Conservation (phyloP, 1,140 invertebrate genomes). For the Manduca sexta region DNA sequence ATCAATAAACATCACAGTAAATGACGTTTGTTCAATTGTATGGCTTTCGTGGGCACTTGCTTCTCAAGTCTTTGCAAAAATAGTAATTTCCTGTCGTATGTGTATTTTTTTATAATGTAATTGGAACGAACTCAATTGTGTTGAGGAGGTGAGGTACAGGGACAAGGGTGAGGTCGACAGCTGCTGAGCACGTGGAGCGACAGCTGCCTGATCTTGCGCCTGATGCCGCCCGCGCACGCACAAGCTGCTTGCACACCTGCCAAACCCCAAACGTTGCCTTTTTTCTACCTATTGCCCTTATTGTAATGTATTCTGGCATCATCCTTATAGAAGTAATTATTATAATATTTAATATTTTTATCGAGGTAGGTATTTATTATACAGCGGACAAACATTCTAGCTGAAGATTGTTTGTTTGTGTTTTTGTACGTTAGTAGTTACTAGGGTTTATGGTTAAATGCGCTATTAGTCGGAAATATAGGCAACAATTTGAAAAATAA, state of each 20-base stretch:
- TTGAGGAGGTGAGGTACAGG: constrained; percentile 15
- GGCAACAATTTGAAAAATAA: too few species aligned
- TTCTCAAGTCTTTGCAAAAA: not conserved
- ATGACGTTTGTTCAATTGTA: too few species aligned
- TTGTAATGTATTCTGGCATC: constrained; percentile 32
- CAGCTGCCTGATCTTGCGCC: constrained; percentile 36
- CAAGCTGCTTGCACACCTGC: constrained; percentile 62
- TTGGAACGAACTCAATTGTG: not conserved
- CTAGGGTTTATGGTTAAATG: too few species aligned
- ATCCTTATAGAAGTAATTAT: constrained; percentile 2
- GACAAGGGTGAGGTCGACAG: constrained; percentile 46
- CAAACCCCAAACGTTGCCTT: constrained; percentile 31
- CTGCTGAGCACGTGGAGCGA: constrained; percentile 56
- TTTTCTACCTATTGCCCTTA: constrained; percentile 33
- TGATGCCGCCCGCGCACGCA: constrained; percentile 43
- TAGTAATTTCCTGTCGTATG: not conserved
- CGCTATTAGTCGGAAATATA: too few species aligned
- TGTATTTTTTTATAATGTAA: not conserved
- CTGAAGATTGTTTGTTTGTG: too few species aligned
- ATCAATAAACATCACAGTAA: too few species aligned
- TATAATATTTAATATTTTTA: not conserved
- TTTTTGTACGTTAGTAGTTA: too few species aligned
- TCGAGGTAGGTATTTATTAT: not conserved
- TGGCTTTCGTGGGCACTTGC: too few species aligned
- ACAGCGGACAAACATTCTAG: too few species aligned